Evolutionary conservation across 2,797 vertebrate genomes (phyloP).

Genomic region (Gymnoscopelus microlampas): DNA sequence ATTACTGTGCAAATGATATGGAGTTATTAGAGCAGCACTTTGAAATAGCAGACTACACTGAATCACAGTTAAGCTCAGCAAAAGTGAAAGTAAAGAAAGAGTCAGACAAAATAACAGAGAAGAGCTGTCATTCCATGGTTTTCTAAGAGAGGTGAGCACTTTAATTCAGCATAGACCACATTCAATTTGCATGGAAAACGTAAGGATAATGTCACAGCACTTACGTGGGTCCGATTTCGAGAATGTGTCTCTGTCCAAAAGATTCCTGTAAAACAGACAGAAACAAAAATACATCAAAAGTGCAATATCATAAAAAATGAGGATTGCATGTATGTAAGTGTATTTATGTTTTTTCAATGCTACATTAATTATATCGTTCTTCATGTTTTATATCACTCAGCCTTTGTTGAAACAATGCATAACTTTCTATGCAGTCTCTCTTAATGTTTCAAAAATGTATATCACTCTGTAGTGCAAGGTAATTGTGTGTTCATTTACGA

Average conservation of each 20-base stretch:
- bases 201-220: constrained; percentile 53
- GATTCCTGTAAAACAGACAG: constrained; percentile 81
- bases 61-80: constrained; percentile 66
- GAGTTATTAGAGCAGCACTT: constrained; percentile 68
- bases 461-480: not conserved
- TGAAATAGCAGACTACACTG: constrained; percentile 75
- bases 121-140: constrained; percentile 13
- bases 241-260: constrained; percentile 96
- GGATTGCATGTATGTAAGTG: not conserved
- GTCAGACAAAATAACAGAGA: constrained; percentile 19
- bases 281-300: constrained; percentile 22
- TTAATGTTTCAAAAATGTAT: constrained; percentile 17
- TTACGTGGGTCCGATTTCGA: constrained; percentile 97
- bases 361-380: too few species aligned
- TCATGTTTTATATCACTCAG: too few species aligned
- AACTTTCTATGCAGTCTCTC: not conserved
- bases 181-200: not conserved
- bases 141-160: constrained; percentile 16
- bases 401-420: too few species aligned
- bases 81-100: constrained; percentile 53
- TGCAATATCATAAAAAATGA: not conserved
- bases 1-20: constrained; percentile 81
- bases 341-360: not conserved
- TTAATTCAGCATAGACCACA: not conserved
- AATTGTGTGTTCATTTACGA: constrained; percentile 34